Evolutionary conservation across 2,888 invertebrate species (phyloP).

Genomic region (Pandemis cinnamomeana): DNA sequence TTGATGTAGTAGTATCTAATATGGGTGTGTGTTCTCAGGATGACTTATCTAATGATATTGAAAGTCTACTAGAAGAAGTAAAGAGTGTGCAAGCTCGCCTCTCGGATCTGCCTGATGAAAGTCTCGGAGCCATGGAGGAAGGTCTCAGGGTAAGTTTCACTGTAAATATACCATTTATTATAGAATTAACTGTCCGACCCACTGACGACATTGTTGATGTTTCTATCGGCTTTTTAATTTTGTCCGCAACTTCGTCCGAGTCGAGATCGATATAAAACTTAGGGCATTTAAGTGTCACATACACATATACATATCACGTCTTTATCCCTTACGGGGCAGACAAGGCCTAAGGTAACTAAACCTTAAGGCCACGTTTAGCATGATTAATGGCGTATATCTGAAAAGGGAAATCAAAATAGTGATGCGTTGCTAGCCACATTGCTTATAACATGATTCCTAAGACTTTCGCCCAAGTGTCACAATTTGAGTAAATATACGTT

Average conservation of each 20-base stretch:
- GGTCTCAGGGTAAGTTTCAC: constrained; percentile 88
- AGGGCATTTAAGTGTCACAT: too few relatives aligned
- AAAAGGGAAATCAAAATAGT: too few relatives aligned
- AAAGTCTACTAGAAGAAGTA: constrained; percentile 88
- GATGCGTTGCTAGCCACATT: too few relatives aligned
- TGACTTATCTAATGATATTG: constrained; percentile 87
- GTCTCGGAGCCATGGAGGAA: constrained; percentile 88
- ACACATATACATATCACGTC: too few relatives aligned
- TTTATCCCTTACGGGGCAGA: too few relatives aligned
- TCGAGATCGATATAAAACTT: background rate
- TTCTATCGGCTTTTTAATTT: constrained; percentile 19
- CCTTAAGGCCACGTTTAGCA: too few relatives aligned
- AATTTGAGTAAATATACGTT: too few relatives aligned
- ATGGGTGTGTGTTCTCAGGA: constrained; percentile 84
- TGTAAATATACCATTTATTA: constrained; percentile 53
- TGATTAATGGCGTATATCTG: too few relatives aligned
- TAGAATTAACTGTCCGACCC: constrained; percentile 25
- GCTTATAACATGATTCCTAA: too few relatives aligned
- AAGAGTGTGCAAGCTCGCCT: constrained; percentile 87
- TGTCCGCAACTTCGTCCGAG: background rate
- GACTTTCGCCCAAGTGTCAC: too few relatives aligned
- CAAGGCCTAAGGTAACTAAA: too few relatives aligned
- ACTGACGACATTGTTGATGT: constrained; percentile 17
- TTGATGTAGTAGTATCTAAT: constrained; percentile 62
- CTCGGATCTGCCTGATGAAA: constrained; percentile 88